Evolutionary conservation across 2,888 invertebrate species (phyloP).

Genomic region (Drosophila paucipuncta): DNA sequence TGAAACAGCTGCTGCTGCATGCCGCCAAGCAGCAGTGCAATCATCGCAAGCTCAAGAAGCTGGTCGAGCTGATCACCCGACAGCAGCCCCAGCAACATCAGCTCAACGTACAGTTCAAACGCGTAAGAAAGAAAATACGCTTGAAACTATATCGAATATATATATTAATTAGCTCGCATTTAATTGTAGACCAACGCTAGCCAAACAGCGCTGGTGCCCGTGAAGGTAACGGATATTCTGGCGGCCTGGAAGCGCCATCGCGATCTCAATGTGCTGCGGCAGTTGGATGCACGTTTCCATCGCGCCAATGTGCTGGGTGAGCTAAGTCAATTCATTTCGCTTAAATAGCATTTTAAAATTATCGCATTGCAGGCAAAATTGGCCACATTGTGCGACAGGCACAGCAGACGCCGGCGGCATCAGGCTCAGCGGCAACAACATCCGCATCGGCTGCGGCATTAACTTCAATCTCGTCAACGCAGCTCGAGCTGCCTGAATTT

Average conservation of each 20-base stretch:
- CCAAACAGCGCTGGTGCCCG: constrained; percentile 63
- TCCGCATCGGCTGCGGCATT: constrained; percentile 54
- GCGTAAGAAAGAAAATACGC: constrained; percentile 58
- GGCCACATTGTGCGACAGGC: constrained; percentile 84
- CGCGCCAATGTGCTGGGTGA: constrained; percentile 84
- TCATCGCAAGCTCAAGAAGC: constrained; percentile 81
- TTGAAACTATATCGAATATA: neutral
- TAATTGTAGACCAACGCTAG: constrained; percentile 36
- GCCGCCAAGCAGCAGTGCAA: constrained; percentile 84
- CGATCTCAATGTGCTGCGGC: constrained; percentile 80
- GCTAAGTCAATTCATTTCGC: neutral
- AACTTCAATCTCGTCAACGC: constrained; percentile 50
- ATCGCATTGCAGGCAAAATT: constrained; percentile 80
- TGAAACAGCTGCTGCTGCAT: constrained; percentile 81
- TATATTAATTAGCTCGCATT: too few species aligned
- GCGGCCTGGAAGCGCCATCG: constrained; percentile 82
- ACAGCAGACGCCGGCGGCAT: constrained; percentile 63
- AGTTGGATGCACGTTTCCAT: constrained; percentile 82
- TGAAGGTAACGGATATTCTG: constrained; percentile 82
- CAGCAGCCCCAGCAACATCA: constrained; percentile 72
- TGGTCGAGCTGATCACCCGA: constrained; percentile 80
- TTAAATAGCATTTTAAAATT: neutral
- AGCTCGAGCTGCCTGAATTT: constrained; percentile 79
- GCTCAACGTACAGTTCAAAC: constrained; percentile 80
- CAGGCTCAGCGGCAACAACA: constrained; percentile 25